These are phyloP conservation scores for Phrixothrix hirtus DNA, from an alignment of 2,888 invertebrate species.

Conservation along the genomic window DNA sequence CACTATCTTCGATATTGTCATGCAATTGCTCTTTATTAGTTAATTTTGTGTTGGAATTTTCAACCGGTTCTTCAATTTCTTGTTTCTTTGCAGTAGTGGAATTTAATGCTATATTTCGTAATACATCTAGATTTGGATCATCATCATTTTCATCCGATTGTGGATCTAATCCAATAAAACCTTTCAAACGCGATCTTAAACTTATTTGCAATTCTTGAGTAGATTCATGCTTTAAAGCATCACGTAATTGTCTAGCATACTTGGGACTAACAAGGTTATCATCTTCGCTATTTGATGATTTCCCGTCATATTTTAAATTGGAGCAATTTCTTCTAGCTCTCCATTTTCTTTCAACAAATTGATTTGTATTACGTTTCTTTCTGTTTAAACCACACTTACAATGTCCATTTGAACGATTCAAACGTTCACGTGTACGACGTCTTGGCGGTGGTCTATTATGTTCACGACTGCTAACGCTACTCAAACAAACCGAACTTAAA, in stretches of 20 bases:
- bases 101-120: slow-evolving; percentile 23
- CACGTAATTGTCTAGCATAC: slow-evolving; percentile 57
- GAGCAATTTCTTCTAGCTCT: not conserved
- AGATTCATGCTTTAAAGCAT: slow-evolving; percentile 58
- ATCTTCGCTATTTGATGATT: slow-evolving; percentile 42
- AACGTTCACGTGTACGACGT: slow-evolving; percentile 1
- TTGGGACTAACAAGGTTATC: slow-evolving; percentile 34
- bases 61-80: slow-evolving; percentile 25
- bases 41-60: slow-evolving; percentile 42
- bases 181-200: slow-evolving; percentile 47
- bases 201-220: slow-evolving; percentile 44
- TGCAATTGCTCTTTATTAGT: slow-evolving; percentile 34
- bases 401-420: not conserved
- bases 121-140: slow-evolving; percentile 17
- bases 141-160: slow-evolving; percentile 29
- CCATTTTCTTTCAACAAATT: no score
- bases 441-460: slow-evolving; percentile 18
- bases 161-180: slow-evolving; percentile 38
- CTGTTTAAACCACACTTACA: not conserved
- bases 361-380: no score
- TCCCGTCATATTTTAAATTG: not conserved
- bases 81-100: slow-evolving; percentile 1
- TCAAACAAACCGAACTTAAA: slow-evolving; percentile 55
- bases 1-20: slow-evolving; percentile 51
- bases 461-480: slow-evolving; percentile 50